Evolutionary conservation across 2,888 invertebrate genomes (phyloP).

Genomic region (Leptinotarsa rubiginosa): DNA sequence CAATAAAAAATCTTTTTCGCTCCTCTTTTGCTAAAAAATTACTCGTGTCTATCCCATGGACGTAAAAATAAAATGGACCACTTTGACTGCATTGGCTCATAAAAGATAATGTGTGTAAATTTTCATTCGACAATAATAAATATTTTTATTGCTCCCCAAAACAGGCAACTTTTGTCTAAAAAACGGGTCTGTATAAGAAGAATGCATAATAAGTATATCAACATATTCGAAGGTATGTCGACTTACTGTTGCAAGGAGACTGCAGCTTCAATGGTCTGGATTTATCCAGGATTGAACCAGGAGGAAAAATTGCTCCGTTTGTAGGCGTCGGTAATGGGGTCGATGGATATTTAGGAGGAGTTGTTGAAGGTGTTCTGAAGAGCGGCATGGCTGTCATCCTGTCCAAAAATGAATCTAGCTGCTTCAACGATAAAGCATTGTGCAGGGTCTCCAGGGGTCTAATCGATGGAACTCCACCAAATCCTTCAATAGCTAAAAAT

Average conservation of each 20-base stretch:
- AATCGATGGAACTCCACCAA: conserved; percentile 94
- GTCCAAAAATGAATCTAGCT: conserved; percentile 90
- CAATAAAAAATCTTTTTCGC: too few relatives aligned
- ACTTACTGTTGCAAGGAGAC: conserved; percentile 69
- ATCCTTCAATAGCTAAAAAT: conserved; percentile 80
- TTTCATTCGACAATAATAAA: too few relatives aligned
- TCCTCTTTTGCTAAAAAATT: too few relatives aligned
- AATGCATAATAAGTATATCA: too few relatives aligned
- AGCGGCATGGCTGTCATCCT: conserved; percentile 83
- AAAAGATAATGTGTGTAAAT: too few relatives aligned
- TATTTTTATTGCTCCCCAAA: too few relatives aligned
- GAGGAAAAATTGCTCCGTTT: conserved; percentile 44
- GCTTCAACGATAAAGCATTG: conserved; percentile 92
- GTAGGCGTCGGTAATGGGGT: conserved; percentile 67
- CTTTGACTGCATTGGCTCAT: too few relatives aligned
- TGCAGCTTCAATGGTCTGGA: conserved; percentile 64
- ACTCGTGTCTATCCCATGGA: too few relatives aligned
- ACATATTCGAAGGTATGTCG: conserved; percentile 45
- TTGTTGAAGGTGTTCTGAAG: conserved; percentile 79
- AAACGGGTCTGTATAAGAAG: too few relatives aligned
- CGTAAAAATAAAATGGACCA: too few relatives aligned
- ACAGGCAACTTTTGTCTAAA: too few relatives aligned
- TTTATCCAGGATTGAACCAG: conserved; percentile 52
- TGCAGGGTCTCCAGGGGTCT: conserved; percentile 97
- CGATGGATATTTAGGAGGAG: conserved; percentile 76